phyloP scores from a whole-genome alignment of 2,113 vertebrate genomes.

The Plecturocebus donacophilus region DNA sequence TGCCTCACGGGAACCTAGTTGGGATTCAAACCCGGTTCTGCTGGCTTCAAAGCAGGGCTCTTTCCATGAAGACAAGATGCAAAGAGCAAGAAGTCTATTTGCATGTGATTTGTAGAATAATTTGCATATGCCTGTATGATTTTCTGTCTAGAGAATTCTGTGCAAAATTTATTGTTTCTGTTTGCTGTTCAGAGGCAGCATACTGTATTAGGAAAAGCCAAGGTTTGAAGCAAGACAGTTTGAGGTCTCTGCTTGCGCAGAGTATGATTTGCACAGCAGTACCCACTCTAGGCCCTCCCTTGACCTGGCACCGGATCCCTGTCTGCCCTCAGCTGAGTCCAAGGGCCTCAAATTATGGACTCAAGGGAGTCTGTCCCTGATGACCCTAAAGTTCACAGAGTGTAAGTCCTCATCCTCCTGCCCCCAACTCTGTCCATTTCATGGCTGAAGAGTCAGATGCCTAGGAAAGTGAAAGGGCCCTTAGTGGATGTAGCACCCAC shows the following conservation, averaged over 20 bases:
- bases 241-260: neutral
- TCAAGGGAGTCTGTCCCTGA: neutral
- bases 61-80: neutral
- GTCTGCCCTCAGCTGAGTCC: neutral
- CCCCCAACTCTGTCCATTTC: neutral
- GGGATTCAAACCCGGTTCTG: neutral
- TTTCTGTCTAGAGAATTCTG: neutral
- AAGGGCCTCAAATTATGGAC: neutral
- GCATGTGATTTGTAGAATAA: neutral
- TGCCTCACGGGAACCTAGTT: neutral
- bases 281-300: neutral
- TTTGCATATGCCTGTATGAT: neutral
- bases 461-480: neutral
- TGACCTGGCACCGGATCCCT: neutral
- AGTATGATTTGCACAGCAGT: neutral
- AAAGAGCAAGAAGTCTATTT: neutral
- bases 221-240: neutral
- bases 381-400: neutral
- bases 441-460: neutral
- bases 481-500: neutral
- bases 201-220: neutral
- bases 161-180: neutral
- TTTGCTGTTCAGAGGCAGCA: neutral
- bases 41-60: neutral
- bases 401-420: neutral